Percentiles rank a stretch among this genome's conserved stretches.
phyloP scores from a whole-genome alignment of 2,113 vertebrate genomes.

The Emberiza fucata region DNA sequence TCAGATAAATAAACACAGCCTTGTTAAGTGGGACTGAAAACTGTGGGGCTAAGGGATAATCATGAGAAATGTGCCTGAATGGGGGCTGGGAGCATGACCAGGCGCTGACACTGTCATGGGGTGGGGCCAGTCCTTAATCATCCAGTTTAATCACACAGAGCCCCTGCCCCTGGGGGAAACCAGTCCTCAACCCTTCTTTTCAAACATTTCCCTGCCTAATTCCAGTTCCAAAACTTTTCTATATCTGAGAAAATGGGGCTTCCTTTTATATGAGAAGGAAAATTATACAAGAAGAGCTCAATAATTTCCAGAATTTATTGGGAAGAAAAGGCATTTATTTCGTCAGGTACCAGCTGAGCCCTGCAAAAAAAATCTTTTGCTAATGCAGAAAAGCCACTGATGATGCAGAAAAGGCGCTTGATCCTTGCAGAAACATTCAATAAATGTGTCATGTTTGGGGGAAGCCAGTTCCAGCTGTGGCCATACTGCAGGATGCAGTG shows the following conservation, averaged over 20 bases:
- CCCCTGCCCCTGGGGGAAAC: background rate
- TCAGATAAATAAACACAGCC: background rate
- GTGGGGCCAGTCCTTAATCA: background rate
- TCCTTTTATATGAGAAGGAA: background rate
- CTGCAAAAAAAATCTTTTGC: background rate
- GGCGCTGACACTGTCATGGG: fast-evolving
- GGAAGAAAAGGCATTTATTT: background rate
- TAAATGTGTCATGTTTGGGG: background rate
- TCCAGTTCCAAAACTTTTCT: background rate
- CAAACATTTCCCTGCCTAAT: background rate
- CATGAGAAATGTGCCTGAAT: background rate
- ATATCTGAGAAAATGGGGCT: background rate
- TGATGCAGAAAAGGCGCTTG: background rate
- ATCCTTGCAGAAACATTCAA: background rate
- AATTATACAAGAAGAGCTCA: background rate
- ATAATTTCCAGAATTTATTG: background rate
- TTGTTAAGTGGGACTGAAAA: background rate
- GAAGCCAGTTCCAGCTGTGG: background rate
- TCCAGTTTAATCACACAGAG: fast-evolving
- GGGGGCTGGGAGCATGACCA: background rate
- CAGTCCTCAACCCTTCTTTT: fast-evolving
- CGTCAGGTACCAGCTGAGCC: background rate
- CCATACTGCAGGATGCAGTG: background rate
- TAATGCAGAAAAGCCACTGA: background rate
- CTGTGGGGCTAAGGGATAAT: background rate